Base-by-base conservation (phyloP, 2,888 invertebrate genomes). In the Zaprionus bogoriensis region DNA sequence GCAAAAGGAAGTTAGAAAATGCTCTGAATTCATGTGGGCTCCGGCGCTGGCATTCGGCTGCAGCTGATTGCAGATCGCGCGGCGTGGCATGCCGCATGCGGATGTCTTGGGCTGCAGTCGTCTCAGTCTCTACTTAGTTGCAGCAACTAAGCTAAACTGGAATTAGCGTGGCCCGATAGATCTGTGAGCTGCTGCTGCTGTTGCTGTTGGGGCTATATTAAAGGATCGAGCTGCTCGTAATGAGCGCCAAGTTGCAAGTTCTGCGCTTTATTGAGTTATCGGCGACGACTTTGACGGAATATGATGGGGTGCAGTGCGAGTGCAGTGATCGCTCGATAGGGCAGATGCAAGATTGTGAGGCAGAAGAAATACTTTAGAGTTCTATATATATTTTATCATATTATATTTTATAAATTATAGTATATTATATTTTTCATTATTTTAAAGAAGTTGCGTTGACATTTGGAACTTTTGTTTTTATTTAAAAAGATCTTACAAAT, bases 1-100 rank as follows among this genome's bases (percentile, higher is more conserved):
- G 80, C 48, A 58, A 77, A 75, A 79, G 87, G 86, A 85, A 87
- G 86, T 87, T 76, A 74, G 77, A 75, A 83, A 87, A 79, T 82
- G 79, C 81, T 85, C 85, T 77, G 81, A 74, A 77, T 87, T 77
- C 77, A 74, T 74, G 78, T 74, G 77, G 72, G 54, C 73, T 50
- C 69, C 59, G 67, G 68, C 54, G 58, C 76, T 66, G 73, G 68
- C 71, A 74, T 76, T 69, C 36, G 58, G 71, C 64, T 74, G 39
- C 55, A 65, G 64, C 72, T 68, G 72, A 72, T 72, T 72, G 62
- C 65, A 46, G 51, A 76, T 76, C 64, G 41, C 66, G 46, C 39
- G 61, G 61, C 57, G 30, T 55, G 51, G 58, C 32, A 44, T 36
- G 50, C 6, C 41, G 12, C n/a, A 27, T 23, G 52, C 46, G 47